Base-by-base conservation (phyloP, 2,113 vertebrate species). In the Heloderma charlesbogerti region DNA sequence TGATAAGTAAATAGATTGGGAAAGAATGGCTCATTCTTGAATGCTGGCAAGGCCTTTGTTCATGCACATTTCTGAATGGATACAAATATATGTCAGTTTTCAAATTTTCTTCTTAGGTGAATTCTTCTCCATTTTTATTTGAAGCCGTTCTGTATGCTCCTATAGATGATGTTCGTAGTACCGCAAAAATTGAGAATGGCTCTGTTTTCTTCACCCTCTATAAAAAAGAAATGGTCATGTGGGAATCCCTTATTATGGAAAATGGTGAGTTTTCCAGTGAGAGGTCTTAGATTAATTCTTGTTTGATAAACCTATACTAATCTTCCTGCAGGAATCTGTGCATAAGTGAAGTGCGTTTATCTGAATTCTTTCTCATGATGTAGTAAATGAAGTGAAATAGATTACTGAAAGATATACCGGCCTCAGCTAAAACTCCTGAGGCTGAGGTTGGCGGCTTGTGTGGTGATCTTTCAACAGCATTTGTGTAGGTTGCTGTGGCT, bases 41-140 rank as follows among this genome's bases (percentile, higher is more conserved):
- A 40, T 15, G 16, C 2, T 15, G 2, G 16, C 80, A 82, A n/a
- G 31, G 31, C 37, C 29, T 57, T 85, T 63, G 29, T 12, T 29
- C 37, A 4, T 45, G 37, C 12, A 27, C 1, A 15, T 86, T 60
- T 82, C 31, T 16, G 63, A 40, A 37, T 27, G 63, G 82, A 57
- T 74, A 13, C 9, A 31, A 34, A 27, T 60, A 13, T 37, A 78
- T 66, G 25, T 84, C 57, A 9, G 71, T 88, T 96, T 57, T 25
- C 48, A 77, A 25, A 67, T 66, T 29, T 9, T 86, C 57, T 87
- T 94, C 94, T 93, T 57, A 99, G 99, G 98, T 99, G 60, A 98
- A 97, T 97, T 97, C 96, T 43, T 97, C 98, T 22, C 99, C 99
- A 0, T 99, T 98, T 94, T 95, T 99, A 48, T 99, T 99, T 88